Conservation (phyloP, 2,888 invertebrate genomes). For the Stenotaenia linearis region DNA sequence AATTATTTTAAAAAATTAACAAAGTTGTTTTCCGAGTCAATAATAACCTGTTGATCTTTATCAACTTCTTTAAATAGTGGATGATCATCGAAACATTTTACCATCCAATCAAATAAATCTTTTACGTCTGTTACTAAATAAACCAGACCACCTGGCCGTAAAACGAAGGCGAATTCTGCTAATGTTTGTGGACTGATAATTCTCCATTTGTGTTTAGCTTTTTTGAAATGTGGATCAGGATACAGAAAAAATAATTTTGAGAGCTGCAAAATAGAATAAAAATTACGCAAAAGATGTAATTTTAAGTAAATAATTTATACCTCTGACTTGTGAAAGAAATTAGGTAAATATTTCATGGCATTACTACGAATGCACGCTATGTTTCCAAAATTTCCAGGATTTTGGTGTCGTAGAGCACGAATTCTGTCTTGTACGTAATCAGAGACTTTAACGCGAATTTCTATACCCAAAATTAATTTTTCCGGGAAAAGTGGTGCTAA, state of each 20-base stretch:
- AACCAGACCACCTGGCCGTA: conserved; percentile 74
- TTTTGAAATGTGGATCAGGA: conserved; percentile 99
- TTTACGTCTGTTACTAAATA: conserved; percentile 98
- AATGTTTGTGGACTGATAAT: conserved; percentile 89
- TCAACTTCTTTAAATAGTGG: conserved; percentile 74
- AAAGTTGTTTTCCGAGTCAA: not conserved
- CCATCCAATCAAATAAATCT: conserved; percentile 97
- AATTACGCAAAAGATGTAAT: not conserved
- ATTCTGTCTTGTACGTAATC: conserved; percentile 96
- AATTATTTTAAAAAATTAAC: conserved; percentile 22
- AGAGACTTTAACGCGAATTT: conserved; percentile 96
- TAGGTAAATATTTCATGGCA: conserved; percentile 99
- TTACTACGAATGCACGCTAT: conserved; percentile 92
- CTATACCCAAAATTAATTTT: conserved; percentile 84
- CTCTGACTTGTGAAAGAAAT: conserved; percentile 91
- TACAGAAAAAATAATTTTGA: conserved; percentile 97
- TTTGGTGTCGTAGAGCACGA: conserved; percentile 69
- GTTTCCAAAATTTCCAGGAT: conserved; percentile 76
- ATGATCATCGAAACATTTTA: conserved; percentile 80
- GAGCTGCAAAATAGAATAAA: conserved; percentile 70
- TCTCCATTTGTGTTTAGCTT: conserved; percentile 97
- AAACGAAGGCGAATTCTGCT: conserved; percentile 94
- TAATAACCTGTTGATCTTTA: conserved; percentile 67
- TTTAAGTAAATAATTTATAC: conserved; percentile 48
- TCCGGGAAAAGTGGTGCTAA: conserved; percentile 86